These are phyloP conservation scores for Phrynosoma platyrhinos DNA, from an alignment of 2,113 vertebrate species.

Conservation along the genomic window DNA sequence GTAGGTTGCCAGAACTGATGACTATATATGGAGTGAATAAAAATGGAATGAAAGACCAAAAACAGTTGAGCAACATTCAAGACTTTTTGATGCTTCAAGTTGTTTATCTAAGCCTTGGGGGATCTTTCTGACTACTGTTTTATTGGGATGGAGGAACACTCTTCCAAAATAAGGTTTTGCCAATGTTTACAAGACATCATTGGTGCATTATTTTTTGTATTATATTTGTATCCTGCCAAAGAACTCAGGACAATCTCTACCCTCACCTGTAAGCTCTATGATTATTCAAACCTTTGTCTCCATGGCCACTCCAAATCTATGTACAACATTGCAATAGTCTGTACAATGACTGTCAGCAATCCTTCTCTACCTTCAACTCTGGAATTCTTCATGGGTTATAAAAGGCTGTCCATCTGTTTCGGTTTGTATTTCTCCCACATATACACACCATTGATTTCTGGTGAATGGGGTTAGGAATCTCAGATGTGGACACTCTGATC, in stretches of 20 bases:
- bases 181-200: not conserved
- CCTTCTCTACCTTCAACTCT: no score
- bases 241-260: not conserved
- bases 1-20: constrained; percentile 40
- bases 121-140: not conserved
- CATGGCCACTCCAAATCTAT: no score
- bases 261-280: no score
- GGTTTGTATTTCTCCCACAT: no score
- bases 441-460: not conserved
- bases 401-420: no score
- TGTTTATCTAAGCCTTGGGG: not conserved
- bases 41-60: constrained; percentile 21
- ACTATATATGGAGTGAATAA: not conserved
- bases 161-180: not conserved
- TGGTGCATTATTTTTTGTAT: not conserved
- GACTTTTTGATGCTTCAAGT: constrained; percentile 15
- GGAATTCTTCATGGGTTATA: not conserved
- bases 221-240: not conserved
- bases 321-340: no score
- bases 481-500: not conserved
- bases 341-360: no score
- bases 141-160: not conserved
- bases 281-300: no score
- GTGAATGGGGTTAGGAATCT: not conserved
- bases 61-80: constrained; percentile 17